Base-by-base conservation (phyloP, 2,888 invertebrate genomes). In the Trilocha varians region DNA sequence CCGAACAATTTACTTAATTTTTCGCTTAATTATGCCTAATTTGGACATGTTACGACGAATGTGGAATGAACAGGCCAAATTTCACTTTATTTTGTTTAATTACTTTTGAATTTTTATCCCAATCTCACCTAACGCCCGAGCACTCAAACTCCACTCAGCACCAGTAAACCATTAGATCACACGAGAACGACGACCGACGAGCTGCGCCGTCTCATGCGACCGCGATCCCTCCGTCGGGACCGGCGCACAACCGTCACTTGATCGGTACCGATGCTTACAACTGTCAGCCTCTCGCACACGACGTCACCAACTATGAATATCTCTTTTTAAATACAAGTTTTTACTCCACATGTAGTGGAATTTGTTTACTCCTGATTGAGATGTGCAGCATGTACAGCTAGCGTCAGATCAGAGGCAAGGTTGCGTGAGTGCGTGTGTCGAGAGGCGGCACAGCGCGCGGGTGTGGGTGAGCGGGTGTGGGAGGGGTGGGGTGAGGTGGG, bases 61-160 rank as follows among this genome's bases (percentile, higher is more conserved):
- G 6, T 3, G 11, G 25, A 6, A 6, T 9, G 25, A 6, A 25
- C 25, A 25, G 1, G 25, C 25, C 8, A 25, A 11, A 25, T 1
- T 25, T 25, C 5, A 25, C n/a, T 25, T 25, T 25, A 25, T 25
- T 3, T 25, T 25, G n/a, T 25, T 25, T 25, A 25, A 25, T 25
- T 25, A 25, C 25, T 25, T 25, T 25, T 9, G 11, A 1, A 9
- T 25, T 25, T 44, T 50, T 54, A 52, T 57, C 68, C 70, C 67
- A 60, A 65, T 66, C 25, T 70, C 70, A 70, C 70, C 64, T 68
- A 53, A 60, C 65, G 70, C 68, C 75, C 72, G 66, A 67, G 72
- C 73, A 70, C 74, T 66, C 60, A 57, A 62, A 60, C 60, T 66
- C 70, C 71, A 68, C 70, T 59, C 59, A 65, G 68, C 70, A 68